Evolutionary conservation across 2,797 vertebrate species (phyloP).

Genomic region (Hirundo rustica): DNA sequence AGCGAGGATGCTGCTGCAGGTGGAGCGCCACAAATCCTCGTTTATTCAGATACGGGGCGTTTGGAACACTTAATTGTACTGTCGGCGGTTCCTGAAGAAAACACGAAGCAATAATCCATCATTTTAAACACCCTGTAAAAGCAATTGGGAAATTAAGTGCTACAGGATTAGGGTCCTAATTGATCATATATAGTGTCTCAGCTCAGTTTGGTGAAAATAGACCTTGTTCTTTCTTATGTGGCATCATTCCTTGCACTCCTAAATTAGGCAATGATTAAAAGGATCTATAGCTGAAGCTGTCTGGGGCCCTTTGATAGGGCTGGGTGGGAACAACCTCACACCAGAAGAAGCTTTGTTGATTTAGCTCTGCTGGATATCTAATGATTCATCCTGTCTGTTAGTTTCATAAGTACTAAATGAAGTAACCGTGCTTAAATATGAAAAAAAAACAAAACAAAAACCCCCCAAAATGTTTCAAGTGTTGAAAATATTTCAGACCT

Average conservation of each 20-base stretch:
- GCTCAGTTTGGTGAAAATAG: background rate
- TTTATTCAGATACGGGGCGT: background rate
- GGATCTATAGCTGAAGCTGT: background rate
- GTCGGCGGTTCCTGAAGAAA: background rate
- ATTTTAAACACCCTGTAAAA: background rate
- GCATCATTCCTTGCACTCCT: background rate
- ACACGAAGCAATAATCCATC: background rate
- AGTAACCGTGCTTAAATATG: background rate
- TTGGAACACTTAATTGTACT: background rate
- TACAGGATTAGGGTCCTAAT: background rate
- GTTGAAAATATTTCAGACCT: background rate
- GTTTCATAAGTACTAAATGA: background rate
- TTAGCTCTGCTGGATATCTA: background rate
- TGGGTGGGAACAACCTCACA: background rate
- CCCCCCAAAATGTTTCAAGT: background rate
- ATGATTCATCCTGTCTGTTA: background rate
- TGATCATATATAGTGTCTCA: background rate
- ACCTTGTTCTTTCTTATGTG: background rate
- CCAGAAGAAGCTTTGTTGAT: background rate
- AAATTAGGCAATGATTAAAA: background rate
- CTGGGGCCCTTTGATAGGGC: background rate
- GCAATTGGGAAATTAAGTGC: background rate
- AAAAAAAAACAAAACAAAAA: background rate
- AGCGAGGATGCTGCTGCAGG: background rate
- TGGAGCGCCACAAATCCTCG: fast-evolving